Percentiles rank a stretch among this genome's conserved stretches.
phyloP scores from a whole-genome alignment of 2,888 invertebrate species.

The Sphecodes monilicornis region DNA sequence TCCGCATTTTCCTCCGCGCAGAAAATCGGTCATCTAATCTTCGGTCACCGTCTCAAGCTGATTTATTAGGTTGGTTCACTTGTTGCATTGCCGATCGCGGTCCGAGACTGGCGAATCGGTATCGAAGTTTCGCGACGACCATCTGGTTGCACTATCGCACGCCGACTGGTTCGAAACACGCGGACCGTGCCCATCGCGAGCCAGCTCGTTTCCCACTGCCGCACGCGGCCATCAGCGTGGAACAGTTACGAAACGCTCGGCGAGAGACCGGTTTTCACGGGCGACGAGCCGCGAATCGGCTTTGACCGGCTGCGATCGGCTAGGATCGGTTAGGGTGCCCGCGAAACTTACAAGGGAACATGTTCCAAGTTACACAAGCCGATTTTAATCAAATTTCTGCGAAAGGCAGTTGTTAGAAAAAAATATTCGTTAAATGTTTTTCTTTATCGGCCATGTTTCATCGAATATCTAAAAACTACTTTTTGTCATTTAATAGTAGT shows the following conservation, averaged over 20 bases:
- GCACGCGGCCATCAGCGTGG: not conserved
- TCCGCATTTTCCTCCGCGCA: not conserved
- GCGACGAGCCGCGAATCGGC: not conserved
- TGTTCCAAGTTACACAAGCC: not conserved
- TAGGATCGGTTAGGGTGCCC: not conserved
- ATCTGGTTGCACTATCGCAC: conserved; percentile 27
- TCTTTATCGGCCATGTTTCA: too few relatives aligned
- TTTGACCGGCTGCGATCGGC: not conserved
- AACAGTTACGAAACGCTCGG: not conserved
- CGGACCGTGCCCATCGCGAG: conserved; percentile 15
- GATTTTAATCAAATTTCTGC: too few relatives aligned
- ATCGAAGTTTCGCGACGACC: conserved; percentile 8
- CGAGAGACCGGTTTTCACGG: conserved; percentile 3
- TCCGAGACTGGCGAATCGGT: not conserved
- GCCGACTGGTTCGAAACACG: conserved; percentile 45
- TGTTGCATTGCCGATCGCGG: not conserved
- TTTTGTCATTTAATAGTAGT: too few relatives aligned
- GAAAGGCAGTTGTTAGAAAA: too few relatives aligned
- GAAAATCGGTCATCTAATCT: not conserved
- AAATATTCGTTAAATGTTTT: too few relatives aligned
- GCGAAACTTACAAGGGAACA: not conserved
- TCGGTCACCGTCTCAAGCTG: not conserved
- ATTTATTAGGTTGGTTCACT: not conserved
- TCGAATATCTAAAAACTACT: too few relatives aligned
- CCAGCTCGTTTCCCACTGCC: not conserved